These are phyloP conservation scores for Synchiropus splendidus DNA, from an alignment of 2,113 vertebrate genomes.

Conservation along the genomic window DNA sequence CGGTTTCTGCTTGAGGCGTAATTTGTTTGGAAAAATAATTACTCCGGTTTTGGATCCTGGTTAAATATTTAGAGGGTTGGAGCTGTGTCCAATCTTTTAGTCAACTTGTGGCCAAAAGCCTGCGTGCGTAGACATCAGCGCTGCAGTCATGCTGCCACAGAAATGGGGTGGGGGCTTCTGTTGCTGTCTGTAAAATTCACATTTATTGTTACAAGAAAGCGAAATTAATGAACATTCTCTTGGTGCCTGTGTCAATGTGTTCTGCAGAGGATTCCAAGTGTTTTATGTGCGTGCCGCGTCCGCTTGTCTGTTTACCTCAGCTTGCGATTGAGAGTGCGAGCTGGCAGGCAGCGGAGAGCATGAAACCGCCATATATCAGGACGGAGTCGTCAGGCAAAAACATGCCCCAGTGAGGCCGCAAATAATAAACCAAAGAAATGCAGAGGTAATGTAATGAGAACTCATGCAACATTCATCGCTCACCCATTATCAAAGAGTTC, in stretches of 20 bases:
- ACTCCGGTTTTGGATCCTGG: conserved; percentile 60
- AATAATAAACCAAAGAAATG: conserved; percentile 12
- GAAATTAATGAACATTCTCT: conserved; percentile 34
- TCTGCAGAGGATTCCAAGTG: conserved; percentile 41
- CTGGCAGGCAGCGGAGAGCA: conserved; percentile 37
- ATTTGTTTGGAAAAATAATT: conserved; percentile 74
- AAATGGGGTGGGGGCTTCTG: too few relatives aligned
- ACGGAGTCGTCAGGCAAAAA: conserved; percentile 4
- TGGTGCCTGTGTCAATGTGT: conserved; percentile 18
- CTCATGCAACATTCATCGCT: too few relatives aligned
- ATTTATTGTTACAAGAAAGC: conserved; percentile 19
- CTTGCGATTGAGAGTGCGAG: conserved; percentile 35
- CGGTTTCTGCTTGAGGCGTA: conserved; percentile 55
- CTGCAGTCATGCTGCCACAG: conserved; percentile 11
- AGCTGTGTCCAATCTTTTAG: not conserved
- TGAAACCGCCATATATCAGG: conserved; percentile 30
- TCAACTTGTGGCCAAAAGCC: too few relatives aligned
- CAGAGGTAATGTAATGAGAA: conserved; percentile 5
- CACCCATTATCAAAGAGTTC: too few relatives aligned
- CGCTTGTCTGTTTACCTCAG: conserved; percentile 43
- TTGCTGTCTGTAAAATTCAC: conserved; percentile 15
- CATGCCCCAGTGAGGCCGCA: conserved; percentile 8
- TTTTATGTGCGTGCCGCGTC: conserved; percentile 45
- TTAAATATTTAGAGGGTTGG: conserved; percentile 68
- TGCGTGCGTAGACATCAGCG: not conserved